Evolutionary conservation across 1,140 invertebrate genomes (phyloP), one percentile per base, ranked within the genome.

Genomic region (Yoshiicerus persimilis): DNA sequence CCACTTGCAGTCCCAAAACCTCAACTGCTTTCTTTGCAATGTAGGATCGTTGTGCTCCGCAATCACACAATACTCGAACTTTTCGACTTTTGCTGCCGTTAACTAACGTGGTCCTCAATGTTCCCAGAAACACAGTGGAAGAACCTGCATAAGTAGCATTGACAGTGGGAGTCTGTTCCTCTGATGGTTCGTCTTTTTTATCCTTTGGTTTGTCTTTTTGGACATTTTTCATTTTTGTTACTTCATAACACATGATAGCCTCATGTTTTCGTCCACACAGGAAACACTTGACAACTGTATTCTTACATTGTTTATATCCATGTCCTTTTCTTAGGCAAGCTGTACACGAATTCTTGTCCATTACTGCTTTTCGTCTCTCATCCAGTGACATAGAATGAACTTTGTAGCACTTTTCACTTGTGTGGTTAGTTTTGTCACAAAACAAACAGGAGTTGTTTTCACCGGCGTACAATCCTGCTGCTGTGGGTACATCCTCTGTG

Each of bases 401-500:
- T 34, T 77, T 87, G 64, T 38, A 23, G 39, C 86, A 87, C 23
- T 77, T 23, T 10, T 70, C 13, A 38, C 30, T 77, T 4, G 8
- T 5, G 32, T 87, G 86, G 13, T n/a, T n/a, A n/a, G 11, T 9
- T 32, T 87, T 87, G n/a, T 87, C 83, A 25, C 87, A 47, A 36
- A 89, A 85, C 2, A 83, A 36, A 30, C 88, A 77, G 30, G 32
- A 30, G 20, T 3, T 10, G 66, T 77, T 87, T 1, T 27, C 56
- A 16, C 56, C 56, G n/a, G n/a, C n/a, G n/a, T 16, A 64, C 39
- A 87, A 39, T 25, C 75, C 87, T 13, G 83, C 47, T 25, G 83
- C 80, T 32, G 84, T 88, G 11, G 87, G 62, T 4, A 88, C 8
- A 36, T 87, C n/a, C 34, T 39, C 13, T 30, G 27, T 41, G 16